These are phyloP conservation scores for Phalacrocorax carbo DNA, from an alignment of 2,113 vertebrate species.

Conservation along the genomic window DNA sequence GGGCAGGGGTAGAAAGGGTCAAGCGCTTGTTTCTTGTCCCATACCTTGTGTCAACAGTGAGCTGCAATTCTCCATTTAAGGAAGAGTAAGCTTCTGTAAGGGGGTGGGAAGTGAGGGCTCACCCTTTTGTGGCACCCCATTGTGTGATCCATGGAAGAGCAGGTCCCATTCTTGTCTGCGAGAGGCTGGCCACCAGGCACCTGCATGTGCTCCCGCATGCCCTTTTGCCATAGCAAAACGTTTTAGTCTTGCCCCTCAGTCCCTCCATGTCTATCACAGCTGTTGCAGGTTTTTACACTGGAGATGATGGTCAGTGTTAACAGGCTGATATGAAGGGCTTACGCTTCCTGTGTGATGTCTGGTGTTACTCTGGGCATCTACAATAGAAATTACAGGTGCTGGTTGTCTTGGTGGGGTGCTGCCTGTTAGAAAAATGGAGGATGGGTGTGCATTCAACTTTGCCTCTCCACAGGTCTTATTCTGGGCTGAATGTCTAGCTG, in stretches of 20 bases:
- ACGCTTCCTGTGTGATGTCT: accelerated
- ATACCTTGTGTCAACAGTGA: not conserved
- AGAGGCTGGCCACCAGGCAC: not conserved
- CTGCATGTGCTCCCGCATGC: not conserved
- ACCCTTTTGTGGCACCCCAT: accelerated
- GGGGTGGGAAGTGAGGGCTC: not conserved
- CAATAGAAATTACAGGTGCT: not conserved
- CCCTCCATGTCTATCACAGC: not conserved
- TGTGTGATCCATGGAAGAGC: not conserved
- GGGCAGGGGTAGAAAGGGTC: not conserved
- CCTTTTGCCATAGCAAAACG: not conserved
- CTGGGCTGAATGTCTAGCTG: not conserved
- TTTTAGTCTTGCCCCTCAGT: not conserved
- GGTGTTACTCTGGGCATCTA: not conserved
- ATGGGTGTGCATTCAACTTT: not conserved
- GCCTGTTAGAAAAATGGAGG: not conserved
- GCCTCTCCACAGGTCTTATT: not conserved
- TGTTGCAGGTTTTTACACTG: not conserved
- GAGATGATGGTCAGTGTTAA: not conserved
- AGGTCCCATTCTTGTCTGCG: not conserved
- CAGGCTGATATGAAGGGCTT: not conserved
- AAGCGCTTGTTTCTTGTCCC: accelerated
- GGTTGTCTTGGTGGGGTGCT: not conserved
- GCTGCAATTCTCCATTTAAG: not conserved
- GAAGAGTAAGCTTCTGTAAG: not conserved